Evolutionary conservation across 2,888 invertebrate genomes (phyloP), one percentile per base, ranked within the genome.

Genomic region (Morpho helenor): DNA sequence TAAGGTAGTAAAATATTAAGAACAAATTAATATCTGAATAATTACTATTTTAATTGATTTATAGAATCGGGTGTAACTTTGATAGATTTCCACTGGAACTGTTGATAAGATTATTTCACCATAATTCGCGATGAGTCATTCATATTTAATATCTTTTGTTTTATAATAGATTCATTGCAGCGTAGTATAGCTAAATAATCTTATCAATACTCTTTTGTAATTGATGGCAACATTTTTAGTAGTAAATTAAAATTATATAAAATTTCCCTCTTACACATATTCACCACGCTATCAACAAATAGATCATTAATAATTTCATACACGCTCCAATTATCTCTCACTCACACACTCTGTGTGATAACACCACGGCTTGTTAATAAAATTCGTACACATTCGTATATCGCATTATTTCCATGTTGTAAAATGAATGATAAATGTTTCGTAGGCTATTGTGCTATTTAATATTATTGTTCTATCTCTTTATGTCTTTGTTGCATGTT

Each of bases 401-500:
- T 53, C 55, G 45, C 60, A 60, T 49, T 62, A 48, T 59, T 49
- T 64, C 56, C 56, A 59, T 59, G 57, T 65, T 57, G 59, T 62
- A 46, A 57, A 52, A 56, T 60, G 66, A 64, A 66, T 63, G 61
- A 59, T 55, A 54, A 54, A 60, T 61, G 61, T 60, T 53, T 56
- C 47, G 52, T 60, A 63, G 57, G 60, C 54, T 54, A 56, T 53
- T 53, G 60, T 60, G 59, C 59, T 63, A 56, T 56, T 56, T 47
- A 54, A 54, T 53, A 61, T 53, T 60, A 56, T 56, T 63, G 60
- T 63, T 58, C 58, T 61, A 49, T 62, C 52, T 54, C 60, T 49
- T 56, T 54, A 44, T 62, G 52, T 64, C 57, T 64, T 57, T 64
- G 55, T 57, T 64, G 66, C 66, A 66, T 66, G 66, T 53, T 53